Percentiles rank a stretch among this genome's conserved stretches.
Conservation (phyloP, 2,888 invertebrate genomes). For the Mesorhabditis sp. region DNA sequence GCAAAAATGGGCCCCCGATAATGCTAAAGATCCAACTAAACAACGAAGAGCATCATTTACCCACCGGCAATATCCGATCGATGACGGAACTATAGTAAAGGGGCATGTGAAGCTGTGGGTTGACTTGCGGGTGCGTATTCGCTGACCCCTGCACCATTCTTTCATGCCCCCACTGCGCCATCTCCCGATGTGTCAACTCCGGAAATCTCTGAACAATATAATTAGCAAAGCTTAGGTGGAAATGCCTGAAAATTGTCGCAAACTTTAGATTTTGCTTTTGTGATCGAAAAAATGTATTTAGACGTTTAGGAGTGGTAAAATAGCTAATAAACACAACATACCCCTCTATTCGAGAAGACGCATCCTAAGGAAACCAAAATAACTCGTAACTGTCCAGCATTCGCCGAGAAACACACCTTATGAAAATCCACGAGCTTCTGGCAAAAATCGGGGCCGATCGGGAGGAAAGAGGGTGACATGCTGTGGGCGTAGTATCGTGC, state of each 20-base stretch:
- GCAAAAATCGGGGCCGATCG: neutral
- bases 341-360: too few relatives aligned
- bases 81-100: constrained; percentile 31
- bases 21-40: constrained; percentile 1
- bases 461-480: neutral
- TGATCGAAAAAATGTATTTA: neutral
- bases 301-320: constrained; percentile 18
- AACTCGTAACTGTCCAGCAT: neutral
- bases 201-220: constrained; percentile 22
- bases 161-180: constrained; percentile 10
- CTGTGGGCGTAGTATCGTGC: constrained; percentile 2
- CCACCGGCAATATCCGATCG: constrained; percentile 29
- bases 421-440: constrained; percentile 13
- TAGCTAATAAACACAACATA: neutral
- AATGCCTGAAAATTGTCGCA: neutral
- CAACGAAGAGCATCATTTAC: constrained; percentile 7
- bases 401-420: constrained; percentile 15
- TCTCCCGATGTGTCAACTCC: constrained; percentile 26
- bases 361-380: too few relatives aligned
- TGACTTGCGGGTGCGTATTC: constrained; percentile 8
- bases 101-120: constrained; percentile 19
- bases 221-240: neutral
- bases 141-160: constrained; percentile 7
- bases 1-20: too few relatives aligned
- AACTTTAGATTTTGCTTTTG: constrained; percentile 8